Conservation (phyloP, 2,888 invertebrate genomes). For the Tuberolachnus salignus region DNA sequence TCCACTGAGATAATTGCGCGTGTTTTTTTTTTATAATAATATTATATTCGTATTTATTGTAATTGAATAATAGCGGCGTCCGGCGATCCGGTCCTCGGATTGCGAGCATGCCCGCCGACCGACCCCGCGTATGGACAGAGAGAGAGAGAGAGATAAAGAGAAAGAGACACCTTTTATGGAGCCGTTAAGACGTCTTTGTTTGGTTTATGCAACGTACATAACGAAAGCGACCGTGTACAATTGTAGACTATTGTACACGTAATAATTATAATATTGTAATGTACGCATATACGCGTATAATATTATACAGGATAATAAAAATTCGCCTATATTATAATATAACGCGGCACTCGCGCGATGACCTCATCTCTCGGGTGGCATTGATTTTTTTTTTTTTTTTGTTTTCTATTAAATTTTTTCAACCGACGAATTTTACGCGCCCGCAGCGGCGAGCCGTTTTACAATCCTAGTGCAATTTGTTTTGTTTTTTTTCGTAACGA, state of each 20-base stretch:
- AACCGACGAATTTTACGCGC: too few relatives aligned
- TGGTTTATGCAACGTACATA: not conserved
- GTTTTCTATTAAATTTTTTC: too few relatives aligned
- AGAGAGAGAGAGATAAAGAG: too few relatives aligned
- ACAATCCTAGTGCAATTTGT: too few relatives aligned
- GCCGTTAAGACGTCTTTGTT: conserved; percentile 24
- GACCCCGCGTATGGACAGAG: not conserved
- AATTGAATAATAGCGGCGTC: conserved; percentile 24
- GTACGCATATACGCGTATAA: not conserved
- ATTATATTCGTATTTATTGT: not conserved
- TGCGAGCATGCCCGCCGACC: not conserved
- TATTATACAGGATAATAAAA: not conserved
- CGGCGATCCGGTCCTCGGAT: not conserved
- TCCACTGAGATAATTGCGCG: not conserved
- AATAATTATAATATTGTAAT: not conserved
- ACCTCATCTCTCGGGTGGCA: too few relatives aligned
- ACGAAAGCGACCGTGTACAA: too few relatives aligned
- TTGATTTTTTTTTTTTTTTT: too few relatives aligned
- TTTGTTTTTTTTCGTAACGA: not conserved
- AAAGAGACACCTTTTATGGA: conserved; percentile 4
- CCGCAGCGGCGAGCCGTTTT: too few relatives aligned
- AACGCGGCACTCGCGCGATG: not conserved
- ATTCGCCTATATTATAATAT: not conserved
- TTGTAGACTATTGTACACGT: not conserved
- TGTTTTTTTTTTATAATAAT: not conserved